These are phyloP conservation scores for Onychostruthus taczanowskii DNA, from an alignment of 2,113 vertebrate genomes.

Conservation along the genomic window DNA sequence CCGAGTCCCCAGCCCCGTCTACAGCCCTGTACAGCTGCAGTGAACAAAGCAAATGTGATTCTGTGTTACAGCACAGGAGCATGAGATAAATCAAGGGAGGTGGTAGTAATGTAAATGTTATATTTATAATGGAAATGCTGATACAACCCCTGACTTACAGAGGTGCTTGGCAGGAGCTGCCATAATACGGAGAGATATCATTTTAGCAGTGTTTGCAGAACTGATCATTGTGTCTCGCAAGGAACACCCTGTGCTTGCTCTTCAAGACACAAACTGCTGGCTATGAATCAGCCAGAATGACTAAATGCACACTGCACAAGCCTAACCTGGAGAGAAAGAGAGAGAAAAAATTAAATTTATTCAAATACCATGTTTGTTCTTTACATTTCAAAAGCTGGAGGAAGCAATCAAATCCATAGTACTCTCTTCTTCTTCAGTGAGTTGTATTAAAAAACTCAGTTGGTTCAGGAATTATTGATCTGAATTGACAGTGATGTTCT, in stretches of 20 bases:
- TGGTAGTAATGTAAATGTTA: conserved; percentile 47
- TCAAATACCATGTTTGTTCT: conserved; percentile 49
- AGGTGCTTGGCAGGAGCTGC: conserved; percentile 9
- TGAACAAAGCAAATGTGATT: conserved; percentile 51
- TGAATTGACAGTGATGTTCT: conserved; percentile 67
- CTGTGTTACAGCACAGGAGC: neutral
- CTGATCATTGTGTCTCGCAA: conserved; percentile 45
- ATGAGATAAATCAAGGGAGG: conserved; percentile 52
- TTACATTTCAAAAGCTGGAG: conserved; percentile 65
- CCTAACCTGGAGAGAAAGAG: conserved; percentile 15
- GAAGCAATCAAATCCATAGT: conserved; percentile 62
- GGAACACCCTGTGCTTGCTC: conserved; percentile 37
- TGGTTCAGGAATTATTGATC: conserved; percentile 72
- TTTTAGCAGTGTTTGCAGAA: conserved; percentile 46
- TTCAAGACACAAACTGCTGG: conserved; percentile 26
- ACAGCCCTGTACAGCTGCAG: neutral
- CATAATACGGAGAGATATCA: conserved; percentile 4
- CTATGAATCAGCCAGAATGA: conserved; percentile 43
- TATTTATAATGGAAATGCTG: conserved; percentile 62
- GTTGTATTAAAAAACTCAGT: conserved; percentile 66
- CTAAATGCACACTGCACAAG: conserved; percentile 17
- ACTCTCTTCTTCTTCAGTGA: conserved; percentile 53
- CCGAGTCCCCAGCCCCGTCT: neutral
- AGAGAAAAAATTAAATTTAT: neutral
- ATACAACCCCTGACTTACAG: conserved; percentile 34